These are phyloP conservation scores for Corydoras maculifer DNA, from an alignment of 2,113 vertebrate species.

Conservation along the genomic window DNA sequence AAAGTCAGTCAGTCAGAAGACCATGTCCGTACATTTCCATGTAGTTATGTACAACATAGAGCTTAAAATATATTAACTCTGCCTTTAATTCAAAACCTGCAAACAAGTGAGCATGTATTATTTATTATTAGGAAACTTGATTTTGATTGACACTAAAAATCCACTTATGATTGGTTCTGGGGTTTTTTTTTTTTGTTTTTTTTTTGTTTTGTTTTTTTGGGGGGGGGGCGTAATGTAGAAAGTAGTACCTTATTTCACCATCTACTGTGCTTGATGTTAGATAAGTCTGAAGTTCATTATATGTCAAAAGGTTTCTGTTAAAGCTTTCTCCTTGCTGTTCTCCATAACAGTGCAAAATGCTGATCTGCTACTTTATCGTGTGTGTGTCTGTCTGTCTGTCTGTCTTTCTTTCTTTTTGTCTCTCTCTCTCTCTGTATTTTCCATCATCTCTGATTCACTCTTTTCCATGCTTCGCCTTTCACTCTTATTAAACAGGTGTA, in stretches of 20 bases:
- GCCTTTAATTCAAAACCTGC: too few relatives aligned
- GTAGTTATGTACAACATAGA: too few relatives aligned
- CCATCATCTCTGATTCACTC: too few relatives aligned
- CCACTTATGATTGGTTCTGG: too few relatives aligned
- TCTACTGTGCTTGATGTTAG: conserved; percentile 9
- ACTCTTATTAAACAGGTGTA: conserved; percentile 74
- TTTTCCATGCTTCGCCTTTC: too few relatives aligned
- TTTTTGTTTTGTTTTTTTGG: too few relatives aligned
- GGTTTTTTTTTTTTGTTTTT: too few relatives aligned
- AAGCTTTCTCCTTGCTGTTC: conserved; percentile 3
- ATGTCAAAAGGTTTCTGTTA: conserved; percentile 19
- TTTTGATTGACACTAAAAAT: neutral
- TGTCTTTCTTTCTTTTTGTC: neutral
- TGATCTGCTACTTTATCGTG: conserved; percentile 19
- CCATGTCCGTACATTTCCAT: too few relatives aligned
- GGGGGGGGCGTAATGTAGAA: too few relatives aligned
- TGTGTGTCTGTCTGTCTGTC: neutral
- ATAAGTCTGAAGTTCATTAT: conserved; percentile 4
- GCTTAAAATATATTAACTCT: too few relatives aligned
- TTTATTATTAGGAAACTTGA: neutral
- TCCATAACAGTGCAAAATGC: conserved; percentile 19
- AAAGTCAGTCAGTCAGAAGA: too few relatives aligned
- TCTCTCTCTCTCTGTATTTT: neutral
- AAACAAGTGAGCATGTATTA: neutral
- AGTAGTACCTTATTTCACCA: conserved; percentile 10